Evolutionary conservation across 2,797 vertebrate species (phyloP).

Genomic region (Chaenodraco wilsoni): DNA sequence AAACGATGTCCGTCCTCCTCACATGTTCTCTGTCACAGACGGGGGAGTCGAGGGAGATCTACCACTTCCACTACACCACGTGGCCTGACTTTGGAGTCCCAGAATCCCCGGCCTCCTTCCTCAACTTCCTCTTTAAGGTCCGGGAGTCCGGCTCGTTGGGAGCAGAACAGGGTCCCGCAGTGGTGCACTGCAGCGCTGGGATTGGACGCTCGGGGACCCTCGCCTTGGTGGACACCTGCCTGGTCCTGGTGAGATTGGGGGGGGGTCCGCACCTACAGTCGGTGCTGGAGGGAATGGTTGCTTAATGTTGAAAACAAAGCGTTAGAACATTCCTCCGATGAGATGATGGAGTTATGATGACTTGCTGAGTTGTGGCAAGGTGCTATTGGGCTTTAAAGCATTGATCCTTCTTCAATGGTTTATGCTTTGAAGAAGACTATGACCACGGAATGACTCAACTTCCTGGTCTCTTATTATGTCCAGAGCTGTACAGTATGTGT

Average conservation of each 20-base stretch:
- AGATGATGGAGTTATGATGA: slow-evolving; percentile 1
- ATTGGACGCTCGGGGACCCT: slow-evolving; percentile 96
- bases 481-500: too few species aligned
- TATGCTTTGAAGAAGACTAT: not conserved
- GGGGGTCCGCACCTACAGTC: not conserved
- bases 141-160: slow-evolving; percentile 92
- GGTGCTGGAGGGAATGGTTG: not conserved
- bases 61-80: slow-evolving; percentile 98
- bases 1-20: not conserved
- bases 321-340: slow-evolving; percentile 10
- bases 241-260: slow-evolving; percentile 89
- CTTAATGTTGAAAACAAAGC: not conserved
- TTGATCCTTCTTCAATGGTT: not conserved
- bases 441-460: too few species aligned
- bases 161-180: slow-evolving; percentile 88
- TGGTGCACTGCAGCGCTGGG: slow-evolving; percentile 96
- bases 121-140: slow-evolving; percentile 96
- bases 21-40: slow-evolving; percentile 80
- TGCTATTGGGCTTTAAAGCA: not conserved
- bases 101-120: slow-evolving; percentile 96
- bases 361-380: slow-evolving; percentile 22
- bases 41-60: slow-evolving; percentile 90
- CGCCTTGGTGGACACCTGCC: slow-evolving; percentile 94
- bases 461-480: too few species aligned
- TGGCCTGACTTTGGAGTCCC: slow-evolving; percentile 99